phyloP scores from a whole-genome alignment of 2,113 vertebrate genomes.

The Corythaixoides concolor region DNA sequence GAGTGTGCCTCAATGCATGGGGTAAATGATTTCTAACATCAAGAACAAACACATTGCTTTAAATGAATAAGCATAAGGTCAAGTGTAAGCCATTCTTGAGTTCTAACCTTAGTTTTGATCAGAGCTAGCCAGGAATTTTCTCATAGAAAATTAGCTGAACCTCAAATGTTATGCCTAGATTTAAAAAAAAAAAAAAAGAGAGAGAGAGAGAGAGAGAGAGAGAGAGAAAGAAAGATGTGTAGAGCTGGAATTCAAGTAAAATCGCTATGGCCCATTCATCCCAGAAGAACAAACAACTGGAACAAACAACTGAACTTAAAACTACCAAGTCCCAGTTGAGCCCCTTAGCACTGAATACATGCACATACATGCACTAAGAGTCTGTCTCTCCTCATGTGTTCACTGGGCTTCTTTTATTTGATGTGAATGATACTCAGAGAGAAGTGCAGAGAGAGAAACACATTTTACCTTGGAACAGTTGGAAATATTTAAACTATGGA shows the following conservation, averaged over 20 bases:
- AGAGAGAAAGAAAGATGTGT: too few relatives aligned
- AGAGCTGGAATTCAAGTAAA: neutral
- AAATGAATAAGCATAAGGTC: neutral
- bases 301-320: neutral
- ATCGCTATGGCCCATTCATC: neutral
- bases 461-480: neutral
- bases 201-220: too few relatives aligned
- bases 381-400: neutral
- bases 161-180: too few relatives aligned
- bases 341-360: neutral
- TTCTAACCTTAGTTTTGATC: neutral
- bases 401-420: neutral
- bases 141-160: neutral
- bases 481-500: neutral
- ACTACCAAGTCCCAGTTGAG: neutral
- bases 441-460: neutral
- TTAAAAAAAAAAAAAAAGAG: too few relatives aligned
- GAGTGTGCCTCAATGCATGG: neutral
- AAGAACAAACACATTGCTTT: neutral
- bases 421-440: neutral
- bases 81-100: neutral
- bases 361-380: neutral
- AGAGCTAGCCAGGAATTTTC: neutral
- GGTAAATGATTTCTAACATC: neutral
- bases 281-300: too few relatives aligned